Evolutionary conservation across 2,797 vertebrate genomes (phyloP).

Genomic region (Oophaga sylvatica): DNA sequence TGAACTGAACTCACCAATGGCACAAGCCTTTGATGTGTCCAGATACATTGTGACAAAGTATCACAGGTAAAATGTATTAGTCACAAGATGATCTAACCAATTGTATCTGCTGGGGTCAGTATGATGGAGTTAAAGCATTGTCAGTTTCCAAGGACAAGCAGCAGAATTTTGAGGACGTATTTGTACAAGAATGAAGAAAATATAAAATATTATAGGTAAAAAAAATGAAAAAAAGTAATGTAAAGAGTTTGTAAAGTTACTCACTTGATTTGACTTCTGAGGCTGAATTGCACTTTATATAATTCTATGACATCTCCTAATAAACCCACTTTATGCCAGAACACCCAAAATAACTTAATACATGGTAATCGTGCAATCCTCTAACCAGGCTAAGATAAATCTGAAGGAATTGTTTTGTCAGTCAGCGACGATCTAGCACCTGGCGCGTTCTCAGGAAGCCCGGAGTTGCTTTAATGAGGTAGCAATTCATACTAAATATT

Average conservation of each 20-base stretch:
- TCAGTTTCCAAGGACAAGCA: not conserved
- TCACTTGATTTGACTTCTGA: not conserved
- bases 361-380: constrained; percentile 11
- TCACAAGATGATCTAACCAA: not conserved
- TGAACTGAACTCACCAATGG: no score
- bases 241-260: not conserved
- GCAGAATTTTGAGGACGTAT: not conserved
- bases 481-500: constrained; percentile 59
- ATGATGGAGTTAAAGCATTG: not conserved
- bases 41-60: not conserved
- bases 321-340: not conserved
- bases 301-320: not conserved
- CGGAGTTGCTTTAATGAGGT: constrained; percentile 53
- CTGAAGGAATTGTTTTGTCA: constrained; percentile 56
- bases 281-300: not conserved
- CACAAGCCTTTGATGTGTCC: no score
- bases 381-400: constrained; percentile 17
- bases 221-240: not conserved
- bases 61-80: not conserved
- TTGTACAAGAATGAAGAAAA: not conserved
- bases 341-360: not conserved
- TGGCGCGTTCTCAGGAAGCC: constrained; percentile 23
- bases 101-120: not conserved
- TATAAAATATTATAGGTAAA: not conserved
- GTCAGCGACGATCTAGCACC: constrained; percentile 20